These are phyloP conservation scores for Andrena hattorfiana DNA, from an alignment of 2,888 invertebrate genomes.

Conservation along the genomic window DNA sequence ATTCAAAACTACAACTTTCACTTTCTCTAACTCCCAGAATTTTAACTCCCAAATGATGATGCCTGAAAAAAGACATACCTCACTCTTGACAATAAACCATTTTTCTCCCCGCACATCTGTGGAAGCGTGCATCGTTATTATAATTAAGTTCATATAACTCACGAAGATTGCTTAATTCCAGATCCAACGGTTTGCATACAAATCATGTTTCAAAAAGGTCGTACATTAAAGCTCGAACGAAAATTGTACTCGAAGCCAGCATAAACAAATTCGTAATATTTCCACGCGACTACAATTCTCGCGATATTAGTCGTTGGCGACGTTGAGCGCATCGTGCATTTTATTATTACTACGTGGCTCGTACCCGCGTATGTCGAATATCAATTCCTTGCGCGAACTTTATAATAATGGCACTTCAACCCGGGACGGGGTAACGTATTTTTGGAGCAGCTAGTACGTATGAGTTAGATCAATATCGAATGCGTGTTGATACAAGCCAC, in stretches of 20 bases:
- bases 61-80: too few relatives aligned
- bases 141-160: too few relatives aligned
- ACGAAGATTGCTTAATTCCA: too few relatives aligned
- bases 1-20: too few relatives aligned
- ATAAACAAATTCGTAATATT: neutral
- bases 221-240: neutral
- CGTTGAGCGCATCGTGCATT: neutral
- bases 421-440: neutral
- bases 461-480: slow-evolving; percentile 33
- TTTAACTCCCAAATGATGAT: too few relatives aligned
- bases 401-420: neutral
- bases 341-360: neutral
- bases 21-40: too few relatives aligned
- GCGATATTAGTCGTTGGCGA: neutral
- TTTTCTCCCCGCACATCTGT: too few relatives aligned
- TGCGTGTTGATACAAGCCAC: slow-evolving; percentile 14
- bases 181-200: too few relatives aligned
- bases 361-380: neutral
- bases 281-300: neutral
- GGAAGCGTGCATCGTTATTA: too few relatives aligned
- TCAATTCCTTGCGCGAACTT: neutral
- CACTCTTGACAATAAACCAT: too few relatives aligned
- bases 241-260: neutral
- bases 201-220: too few relatives aligned
- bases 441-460: neutral